Evolutionary conservation across 2,113 vertebrate genomes (phyloP).

Genomic region (Catharus fuscescens): DNA sequence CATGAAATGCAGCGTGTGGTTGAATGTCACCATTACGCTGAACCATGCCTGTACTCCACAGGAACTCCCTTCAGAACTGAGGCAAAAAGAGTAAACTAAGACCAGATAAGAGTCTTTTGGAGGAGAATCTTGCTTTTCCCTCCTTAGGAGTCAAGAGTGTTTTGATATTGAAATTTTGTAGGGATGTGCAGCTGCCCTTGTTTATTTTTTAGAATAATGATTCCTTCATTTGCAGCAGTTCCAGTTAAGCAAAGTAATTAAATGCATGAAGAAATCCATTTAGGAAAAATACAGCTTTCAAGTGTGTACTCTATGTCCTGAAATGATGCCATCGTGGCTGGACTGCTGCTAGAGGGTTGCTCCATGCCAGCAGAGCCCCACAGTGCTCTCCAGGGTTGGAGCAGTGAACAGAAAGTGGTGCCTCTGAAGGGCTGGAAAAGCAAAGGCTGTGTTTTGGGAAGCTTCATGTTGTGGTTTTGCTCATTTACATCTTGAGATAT

Average conservation of each 20-base stretch:
- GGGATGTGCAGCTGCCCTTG: neutral
- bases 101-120: neutral
- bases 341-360: neutral
- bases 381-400: neutral
- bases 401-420: neutral
- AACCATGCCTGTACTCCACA: neutral
- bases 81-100: neutral
- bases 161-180: neutral
- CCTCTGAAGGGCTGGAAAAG: neutral
- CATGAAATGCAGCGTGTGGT: rapidly evolving
- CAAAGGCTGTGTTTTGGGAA: neutral
- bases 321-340: neutral
- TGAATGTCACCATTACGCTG: rapidly evolving
- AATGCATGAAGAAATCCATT: neutral
- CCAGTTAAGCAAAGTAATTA: conserved; percentile 5
- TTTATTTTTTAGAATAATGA: neutral
- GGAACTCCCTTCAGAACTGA: neutral
- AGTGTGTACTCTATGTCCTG: neutral
- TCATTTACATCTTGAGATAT: neutral
- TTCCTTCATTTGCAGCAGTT: conserved; percentile 8
- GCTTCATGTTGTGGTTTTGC: neutral
- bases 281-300: neutral
- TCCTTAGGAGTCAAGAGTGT: neutral
- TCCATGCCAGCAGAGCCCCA: neutral
- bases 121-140: neutral